Base-by-base conservation (phyloP, 2,113 vertebrate species). In the Crotalus tigris region DNA sequence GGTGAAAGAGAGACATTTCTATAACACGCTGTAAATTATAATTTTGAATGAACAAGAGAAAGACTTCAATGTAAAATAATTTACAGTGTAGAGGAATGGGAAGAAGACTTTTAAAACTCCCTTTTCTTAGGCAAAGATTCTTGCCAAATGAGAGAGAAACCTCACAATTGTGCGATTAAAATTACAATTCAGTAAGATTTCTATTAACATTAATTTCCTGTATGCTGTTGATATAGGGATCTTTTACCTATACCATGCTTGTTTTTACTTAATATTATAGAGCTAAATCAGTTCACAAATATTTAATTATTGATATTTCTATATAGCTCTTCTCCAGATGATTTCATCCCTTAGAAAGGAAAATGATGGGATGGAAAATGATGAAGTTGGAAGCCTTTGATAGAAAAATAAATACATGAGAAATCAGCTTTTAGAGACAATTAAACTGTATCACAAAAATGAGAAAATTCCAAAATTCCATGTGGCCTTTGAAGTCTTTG, bases 1-100 rank as follows among this genome's bases (percentile, higher is more conserved):
- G 92, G 17, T 19, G 94, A 94, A 94, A 24, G 53, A 51, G 81
- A 57, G 6, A 90, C 53, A 15, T 61, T 86, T 93, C 54, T 87
- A 92, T 46, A 92, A 94, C 2, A 33, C 39, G 21, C 51, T 3
- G 57, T 21, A 81, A 69, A 88, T 57, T 89, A 39, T 44, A 87
- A 89, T 24, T 53, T 90, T 92, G 91, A 88, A 92, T 0, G 88
- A 92, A 75, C 29, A 51, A 90, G 26, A 75, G 54, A 39, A 33
- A 75, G 29, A 7, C 87, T 4, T 51, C 24, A 33, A 51, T 53
- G 39, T 33, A 58, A 58, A 89, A 58, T 89, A 19, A 7, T 54
- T 64, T n/a, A 5, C 49, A 46, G 85, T 85, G 10, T 88, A n/a
- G 33, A 12, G 55, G 87, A 33, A 19, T 33, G 87, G 29, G 85